Evolutionary conservation across 2,797 vertebrate species (phyloP), one percentile per base, ranked within the genome.

Genomic region (Crocidura indochinensis): DNA sequence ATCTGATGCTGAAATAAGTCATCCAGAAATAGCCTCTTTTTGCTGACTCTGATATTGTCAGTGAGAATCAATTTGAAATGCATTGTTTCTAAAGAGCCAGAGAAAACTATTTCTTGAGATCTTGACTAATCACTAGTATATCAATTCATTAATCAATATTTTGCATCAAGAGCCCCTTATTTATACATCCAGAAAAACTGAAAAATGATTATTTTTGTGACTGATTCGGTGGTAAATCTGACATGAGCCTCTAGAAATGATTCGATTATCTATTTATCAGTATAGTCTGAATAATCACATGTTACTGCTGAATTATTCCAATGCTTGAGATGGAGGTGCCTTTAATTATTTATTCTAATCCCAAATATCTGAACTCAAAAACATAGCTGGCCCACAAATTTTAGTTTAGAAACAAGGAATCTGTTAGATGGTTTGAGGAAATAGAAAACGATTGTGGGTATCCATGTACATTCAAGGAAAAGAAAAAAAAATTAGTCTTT

Each of bases 341-440:
- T 11, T 64, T 5, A 75, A 22, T 27, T 20, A 74, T 27, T 22
- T 90, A 74, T 38, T 64, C 76, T 80, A 88, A 80, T 65, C 11
- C 19, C 79, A 83, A 88, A 84, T 80, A 51, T 69, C 26, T 68
- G 60, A 93, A 93, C 77, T 80, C 75, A 84, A 73, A 85, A 92
- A 38, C 27, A 68, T 56, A 65, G 49, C 51, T 67, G 74, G 56
- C 19, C 65, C 53, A 44, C 75, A 12, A 46, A 60, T 75, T 53
- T 53, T 53, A 4, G 51, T 17, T 53, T 53, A 53, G 10, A 10
- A 15, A 64, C 62, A 75, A 49, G 11, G 7, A 51, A 47, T 60
- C 24, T 76, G 44, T 49, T 22, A 8, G 29, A 60, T 20, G 2
- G 6, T 27, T 38, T 38, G 38, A 38, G 15, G 51, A 53, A 53